These are phyloP conservation scores for Disparrhopalites patrizii DNA, from an alignment of 2,888 invertebrate genomes.

Conservation along the genomic window DNA sequence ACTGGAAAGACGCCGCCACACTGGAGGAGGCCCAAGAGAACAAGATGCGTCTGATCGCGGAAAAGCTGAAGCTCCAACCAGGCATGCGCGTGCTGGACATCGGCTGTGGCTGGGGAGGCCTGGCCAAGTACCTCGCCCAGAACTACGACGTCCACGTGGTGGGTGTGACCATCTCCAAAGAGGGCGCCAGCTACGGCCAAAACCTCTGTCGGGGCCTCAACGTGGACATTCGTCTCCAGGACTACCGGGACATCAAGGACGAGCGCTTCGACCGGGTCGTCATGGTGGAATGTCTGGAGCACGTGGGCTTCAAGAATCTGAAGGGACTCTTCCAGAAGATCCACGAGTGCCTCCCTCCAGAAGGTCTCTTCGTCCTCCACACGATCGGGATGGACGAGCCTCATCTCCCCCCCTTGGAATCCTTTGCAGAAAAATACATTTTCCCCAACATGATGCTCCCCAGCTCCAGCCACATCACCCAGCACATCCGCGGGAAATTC, in stretches of 20 bases:
- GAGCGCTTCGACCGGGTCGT: constrained; percentile 30
- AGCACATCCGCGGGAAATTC: constrained; percentile 8
- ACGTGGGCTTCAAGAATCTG: constrained; percentile 14
- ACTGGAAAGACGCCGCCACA: too few relatives aligned
- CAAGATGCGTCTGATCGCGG: too few relatives aligned
- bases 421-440: constrained; percentile 13
- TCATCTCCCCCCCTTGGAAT: not conserved
- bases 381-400: constrained; percentile 13
- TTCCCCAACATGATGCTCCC: constrained; percentile 19
- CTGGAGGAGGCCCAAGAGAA: too few relatives aligned
- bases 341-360: not conserved
- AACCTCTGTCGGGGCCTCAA: constrained; percentile 9
- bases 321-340: not conserved
- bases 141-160: constrained; percentile 14
- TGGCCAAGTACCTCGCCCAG: constrained; percentile 18
- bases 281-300: constrained; percentile 13
- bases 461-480: not conserved
- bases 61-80: too few relatives aligned
- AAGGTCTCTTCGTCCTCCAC: constrained; percentile 19
- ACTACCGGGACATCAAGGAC: constrained; percentile 22
- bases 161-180: constrained; percentile 10
- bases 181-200: constrained; percentile 10
- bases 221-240: too few relatives aligned
- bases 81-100: too few relatives aligned
- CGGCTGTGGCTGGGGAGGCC: too few relatives aligned